Conservation (phyloP, 64 coral and sea anemone genomes). For the Pocillopora verrucosa region DNA sequence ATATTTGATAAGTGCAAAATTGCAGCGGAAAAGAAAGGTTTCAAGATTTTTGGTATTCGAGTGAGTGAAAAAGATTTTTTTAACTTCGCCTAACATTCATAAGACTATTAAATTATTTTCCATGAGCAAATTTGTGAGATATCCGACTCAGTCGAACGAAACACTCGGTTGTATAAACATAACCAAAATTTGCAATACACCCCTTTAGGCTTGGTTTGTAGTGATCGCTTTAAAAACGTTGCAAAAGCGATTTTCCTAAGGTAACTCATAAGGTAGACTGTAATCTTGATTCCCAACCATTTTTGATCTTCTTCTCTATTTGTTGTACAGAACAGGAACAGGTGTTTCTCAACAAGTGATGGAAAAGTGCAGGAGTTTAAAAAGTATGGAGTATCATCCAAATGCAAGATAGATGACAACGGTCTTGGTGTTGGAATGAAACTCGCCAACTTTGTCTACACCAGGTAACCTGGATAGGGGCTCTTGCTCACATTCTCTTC, state of each 20-base stretch:
- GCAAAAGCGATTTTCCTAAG: not conserved
- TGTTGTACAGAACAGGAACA: not conserved
- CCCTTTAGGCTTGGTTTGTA: too few relatives aligned
- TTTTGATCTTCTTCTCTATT: not conserved
- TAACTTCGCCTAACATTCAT: not conserved
- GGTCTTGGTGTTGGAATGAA: not conserved
- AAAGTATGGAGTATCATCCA: constrained; percentile 3
- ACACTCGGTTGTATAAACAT: too few relatives aligned
- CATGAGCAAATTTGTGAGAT: not conserved
- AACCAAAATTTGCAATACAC: too few relatives aligned
- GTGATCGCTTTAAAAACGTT: not conserved
- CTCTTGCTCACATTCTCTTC: too few relatives aligned
- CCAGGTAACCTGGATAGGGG: not conserved
- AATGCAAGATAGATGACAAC: not conserved
- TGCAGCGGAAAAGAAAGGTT: not conserved
- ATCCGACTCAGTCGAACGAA: not conserved
- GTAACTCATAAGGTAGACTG: not conserved
- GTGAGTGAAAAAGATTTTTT: not conserved
- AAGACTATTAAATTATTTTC: not conserved
- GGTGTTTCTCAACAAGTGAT: not conserved
- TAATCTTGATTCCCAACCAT: not conserved
- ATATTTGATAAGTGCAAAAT: not conserved
- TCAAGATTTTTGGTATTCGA: constrained; percentile 2
- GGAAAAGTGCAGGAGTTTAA: not conserved
- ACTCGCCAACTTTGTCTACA: not conserved